Evolutionary conservation across 2,113 vertebrate genomes (phyloP).

Genomic region (Neomonachus schauinslandi): DNA sequence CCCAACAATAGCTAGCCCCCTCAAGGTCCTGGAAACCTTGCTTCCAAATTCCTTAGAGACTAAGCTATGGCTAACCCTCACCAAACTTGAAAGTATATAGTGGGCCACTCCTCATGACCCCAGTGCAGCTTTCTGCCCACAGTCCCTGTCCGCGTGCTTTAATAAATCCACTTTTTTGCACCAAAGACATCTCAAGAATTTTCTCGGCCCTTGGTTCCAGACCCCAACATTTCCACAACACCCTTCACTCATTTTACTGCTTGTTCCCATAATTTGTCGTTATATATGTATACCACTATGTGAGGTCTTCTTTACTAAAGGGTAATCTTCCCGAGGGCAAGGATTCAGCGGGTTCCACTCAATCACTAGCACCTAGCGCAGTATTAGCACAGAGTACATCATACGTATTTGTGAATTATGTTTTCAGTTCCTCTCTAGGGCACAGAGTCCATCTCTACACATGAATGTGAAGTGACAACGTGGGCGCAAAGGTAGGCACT

Average conservation of each 20-base stretch:
- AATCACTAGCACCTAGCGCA: not conserved
- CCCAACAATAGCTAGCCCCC: no score
- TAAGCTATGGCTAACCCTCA: no score
- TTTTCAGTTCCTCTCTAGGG: not conserved
- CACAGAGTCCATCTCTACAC: not conserved
- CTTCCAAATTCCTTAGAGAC: no score
- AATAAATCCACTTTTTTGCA: not conserved
- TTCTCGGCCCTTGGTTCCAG: no score
- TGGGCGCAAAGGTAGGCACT: not conserved
- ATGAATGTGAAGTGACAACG: not conserved
- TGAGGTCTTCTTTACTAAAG: no score
- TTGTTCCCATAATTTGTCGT: no score
- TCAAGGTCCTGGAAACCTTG: no score
- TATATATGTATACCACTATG: not conserved
- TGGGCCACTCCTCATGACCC: no score
- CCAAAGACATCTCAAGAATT: no score
- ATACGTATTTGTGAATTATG: not conserved
- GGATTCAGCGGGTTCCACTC: not conserved
- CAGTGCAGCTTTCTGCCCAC: no score
- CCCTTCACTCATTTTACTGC: not conserved
- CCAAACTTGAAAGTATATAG: no score
- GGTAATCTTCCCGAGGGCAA: not conserved
- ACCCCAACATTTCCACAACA: no score
- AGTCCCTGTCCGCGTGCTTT: fast-evolving
- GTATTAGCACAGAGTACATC: not conserved